Evolutionary conservation across 2,113 vertebrate genomes (phyloP), one percentile per base, ranked within the genome.

Genomic region (Notothenia rossii): DNA sequence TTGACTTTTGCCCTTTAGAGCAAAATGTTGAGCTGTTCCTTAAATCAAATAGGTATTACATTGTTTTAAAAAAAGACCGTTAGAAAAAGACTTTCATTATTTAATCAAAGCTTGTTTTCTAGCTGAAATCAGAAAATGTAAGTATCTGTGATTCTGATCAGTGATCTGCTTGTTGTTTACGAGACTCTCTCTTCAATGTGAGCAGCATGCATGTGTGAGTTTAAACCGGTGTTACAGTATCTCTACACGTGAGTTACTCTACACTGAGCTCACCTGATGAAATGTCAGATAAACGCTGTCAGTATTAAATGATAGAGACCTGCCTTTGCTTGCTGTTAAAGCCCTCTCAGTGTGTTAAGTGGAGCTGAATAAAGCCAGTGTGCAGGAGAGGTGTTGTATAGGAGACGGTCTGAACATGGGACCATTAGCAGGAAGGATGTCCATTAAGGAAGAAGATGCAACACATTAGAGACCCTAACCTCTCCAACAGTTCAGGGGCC

Each of bases 391-490:
- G 81, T 83, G 82, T 82, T 80, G 78, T 56, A 33, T 33, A 68
- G 61, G 62, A 72, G 71, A 60, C 49, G 64, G 68, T 66, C 81
- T 77, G 80, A 36, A 81, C 75, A 48, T 10, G 12, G 51, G 66
- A 81, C 84, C 88, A 91, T 93, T 91, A 88, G 82, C 88, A 87
- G 86, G 84, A 89, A 91, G 86, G 81, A 91, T 74, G 88, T 90
- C 81, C 90, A 92, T 90, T 90, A 90, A 84, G 84, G 84, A 91
- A 84, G 76, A 85, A 85, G 75, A 89, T 86, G 86, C 69, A 92
- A 83, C 88, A 80, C 89, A 92, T 93, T 90, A 92, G 78, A 83
- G 90, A 79, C 68, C 59, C 67, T 76, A 40, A 81, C 77, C 82
- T 90, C 82, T 71, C 56, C 6, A 10, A 86, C 85, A 69, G 77